A percentile compares a stretch with the other conserved stretches of the same genome.
Conservation (phyloP, 2,888 invertebrate species). For the Lasioglossum calceatum region DNA sequence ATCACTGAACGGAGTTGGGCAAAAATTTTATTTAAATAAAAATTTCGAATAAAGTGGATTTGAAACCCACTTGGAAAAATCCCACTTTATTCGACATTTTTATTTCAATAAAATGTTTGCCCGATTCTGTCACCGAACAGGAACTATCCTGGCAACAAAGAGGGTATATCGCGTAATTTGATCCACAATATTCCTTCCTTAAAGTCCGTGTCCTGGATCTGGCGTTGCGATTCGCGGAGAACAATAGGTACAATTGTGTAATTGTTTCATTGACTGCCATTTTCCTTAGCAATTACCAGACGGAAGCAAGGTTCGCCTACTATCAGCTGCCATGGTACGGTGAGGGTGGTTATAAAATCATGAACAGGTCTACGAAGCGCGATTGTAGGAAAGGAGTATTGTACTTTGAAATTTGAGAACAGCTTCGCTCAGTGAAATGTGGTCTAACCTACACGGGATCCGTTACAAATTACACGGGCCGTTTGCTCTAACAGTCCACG, state of each 20-base stretch:
- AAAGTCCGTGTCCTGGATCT: not conserved
- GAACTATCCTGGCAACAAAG: not conserved
- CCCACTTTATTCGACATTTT: too few relatives aligned
- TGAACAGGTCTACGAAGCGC: not conserved
- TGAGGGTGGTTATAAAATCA: not conserved
- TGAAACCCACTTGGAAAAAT: too few relatives aligned
- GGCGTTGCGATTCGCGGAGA: not conserved
- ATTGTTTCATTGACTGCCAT: conserved; percentile 12
- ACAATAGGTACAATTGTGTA: not conserved
- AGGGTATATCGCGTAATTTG: not conserved
- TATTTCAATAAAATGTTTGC: too few relatives aligned
- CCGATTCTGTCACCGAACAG: not conserved
- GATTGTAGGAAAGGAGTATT: conserved; percentile 1
- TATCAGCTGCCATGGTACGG: not conserved
- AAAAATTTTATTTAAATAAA: too few relatives aligned
- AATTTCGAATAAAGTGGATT: too few relatives aligned
- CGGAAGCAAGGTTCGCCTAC: not conserved
- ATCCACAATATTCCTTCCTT: not conserved
- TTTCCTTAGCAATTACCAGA: not conserved
- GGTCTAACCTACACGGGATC: not conserved
- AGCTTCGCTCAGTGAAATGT: not conserved
- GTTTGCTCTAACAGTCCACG: not conserved
- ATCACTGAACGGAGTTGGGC: not conserved
- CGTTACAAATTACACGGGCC: not conserved
- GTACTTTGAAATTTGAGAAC: not conserved